A percentile compares a stretch with the other conserved stretches of the same genome.
These are phyloP conservation scores for Phataginus tetradactyla DNA, from an alignment of 2,797 vertebrate species.

Conservation along the genomic window DNA sequence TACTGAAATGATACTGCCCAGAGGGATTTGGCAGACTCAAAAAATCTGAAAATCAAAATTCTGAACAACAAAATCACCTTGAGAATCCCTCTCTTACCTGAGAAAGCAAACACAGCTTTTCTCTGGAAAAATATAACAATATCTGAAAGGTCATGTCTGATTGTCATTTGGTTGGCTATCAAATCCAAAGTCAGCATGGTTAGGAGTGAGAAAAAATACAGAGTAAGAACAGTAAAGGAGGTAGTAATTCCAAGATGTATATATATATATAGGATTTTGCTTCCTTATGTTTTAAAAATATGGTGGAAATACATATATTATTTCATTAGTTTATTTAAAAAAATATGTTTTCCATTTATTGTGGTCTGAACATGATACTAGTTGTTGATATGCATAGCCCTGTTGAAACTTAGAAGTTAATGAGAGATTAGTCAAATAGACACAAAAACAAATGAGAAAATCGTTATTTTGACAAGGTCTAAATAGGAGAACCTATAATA, in stretches of 20 bases:
- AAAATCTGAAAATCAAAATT: constrained; percentile 27
- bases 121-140: neutral
- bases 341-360: neutral
- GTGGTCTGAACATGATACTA: neutral
- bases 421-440: neutral
- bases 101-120: neutral
- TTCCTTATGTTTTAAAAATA: constrained; percentile 35
- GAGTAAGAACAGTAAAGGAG: neutral
- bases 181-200: neutral
- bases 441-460: constrained; percentile 3
- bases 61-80: neutral
- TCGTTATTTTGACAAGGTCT: neutral
- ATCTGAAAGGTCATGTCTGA: neutral
- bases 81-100: neutral
- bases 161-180: neutral
- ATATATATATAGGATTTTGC: neutral
- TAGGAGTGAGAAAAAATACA: neutral
- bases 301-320: neutral
- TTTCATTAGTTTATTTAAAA: constrained; percentile 10
- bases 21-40: neutral
- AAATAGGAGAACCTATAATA: neutral
- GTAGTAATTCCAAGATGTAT: neutral
- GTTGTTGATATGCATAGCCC: neutral
- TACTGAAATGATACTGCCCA: neutral
- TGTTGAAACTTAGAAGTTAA: neutral